Base-by-base conservation (phyloP, 64 coral and sea anemone genomes). In the Actinia tenebrosa region DNA sequence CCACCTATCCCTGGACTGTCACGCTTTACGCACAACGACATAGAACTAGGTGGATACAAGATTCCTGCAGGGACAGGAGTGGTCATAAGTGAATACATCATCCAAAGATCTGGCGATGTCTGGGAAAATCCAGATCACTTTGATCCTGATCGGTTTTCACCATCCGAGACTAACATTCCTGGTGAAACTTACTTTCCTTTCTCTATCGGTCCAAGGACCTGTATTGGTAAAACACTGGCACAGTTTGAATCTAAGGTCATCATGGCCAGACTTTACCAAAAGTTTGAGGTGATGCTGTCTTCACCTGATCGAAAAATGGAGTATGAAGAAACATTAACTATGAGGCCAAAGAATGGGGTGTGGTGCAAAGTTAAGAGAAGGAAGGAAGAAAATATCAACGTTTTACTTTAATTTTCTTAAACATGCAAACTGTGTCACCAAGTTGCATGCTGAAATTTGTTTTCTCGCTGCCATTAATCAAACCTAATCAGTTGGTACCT, bases 81-180 rank as follows among this genome's bases (percentile, higher is more conserved):
- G 17, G 56, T 71, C 20, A 6, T 94, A 3, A 42, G 17, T 53
- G 30, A 64, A 7, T 91, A 64, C 61, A 13, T 37, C 7, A 61
- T 80, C 19, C 92, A 94, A 25, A 82, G 85, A 27, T 61, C 60
- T 56, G 20, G 69, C 53, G 80, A 60, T 20, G 25, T 75, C n/a
- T 94, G 92, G 92, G 71, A 17, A 72, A 37, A 90, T 46, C 92
- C 92, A 75, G 85, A 94, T 15, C 60, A 42, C 22, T 94, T 91
- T 85, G 71, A 94, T 77, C 92, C 92, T 81, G 89, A 91, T 83
- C 82, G 92, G 54, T 94, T 94, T 79, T 71, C 78, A 43, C 50
- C 53, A 55, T 84, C 81, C 20, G 59, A 87, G 26, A 46, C 79
- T 1, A 61, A 61, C 60, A 72, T 62, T 16, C 18, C 71, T 26